phyloP scores from a whole-genome alignment of 2,113 vertebrate species.

The Phrynocephalus versicolor region DNA sequence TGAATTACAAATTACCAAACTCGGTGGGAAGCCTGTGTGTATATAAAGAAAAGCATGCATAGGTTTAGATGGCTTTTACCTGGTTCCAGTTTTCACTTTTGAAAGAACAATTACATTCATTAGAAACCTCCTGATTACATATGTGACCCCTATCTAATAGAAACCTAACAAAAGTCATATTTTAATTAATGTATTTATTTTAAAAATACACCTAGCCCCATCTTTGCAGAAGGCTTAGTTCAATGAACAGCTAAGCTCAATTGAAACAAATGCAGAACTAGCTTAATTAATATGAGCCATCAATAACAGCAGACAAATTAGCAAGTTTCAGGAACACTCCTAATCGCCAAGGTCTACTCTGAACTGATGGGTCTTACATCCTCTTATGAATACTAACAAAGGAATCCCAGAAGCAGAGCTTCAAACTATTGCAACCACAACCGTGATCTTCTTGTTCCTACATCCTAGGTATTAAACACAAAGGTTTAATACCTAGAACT shows the following conservation, averaged over 20 bases:
- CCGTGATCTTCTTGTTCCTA: not conserved
- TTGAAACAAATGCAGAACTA: not conserved
- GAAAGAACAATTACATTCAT: conserved; percentile 6
- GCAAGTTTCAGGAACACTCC: not conserved
- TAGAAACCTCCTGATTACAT: not conserved
- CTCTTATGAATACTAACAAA: not conserved
- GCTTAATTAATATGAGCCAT: not conserved
- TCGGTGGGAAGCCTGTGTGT: conserved; percentile 30
- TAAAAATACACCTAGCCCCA: not conserved
- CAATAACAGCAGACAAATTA: not conserved
- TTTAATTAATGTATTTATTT: not conserved
- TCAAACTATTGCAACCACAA: not conserved
- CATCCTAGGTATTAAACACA: not conserved
- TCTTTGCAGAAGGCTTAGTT: not conserved
- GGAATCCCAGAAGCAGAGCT: not conserved
- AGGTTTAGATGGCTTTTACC: not conserved
- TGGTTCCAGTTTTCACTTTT: not conserved
- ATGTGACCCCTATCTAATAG: not conserved
- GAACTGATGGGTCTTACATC: too few relatives aligned
- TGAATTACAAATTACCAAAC: conserved; percentile 36
- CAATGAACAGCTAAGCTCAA: not conserved
- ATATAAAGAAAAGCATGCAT: not conserved
- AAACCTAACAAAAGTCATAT: not conserved
- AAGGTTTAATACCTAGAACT: too few relatives aligned
- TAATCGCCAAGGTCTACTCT: not conserved